A percentile compares a stretch with the other conserved stretches of the same genome.
Conservation (phyloP, 2,888 invertebrate species). For the Dendrolimus houi region DNA sequence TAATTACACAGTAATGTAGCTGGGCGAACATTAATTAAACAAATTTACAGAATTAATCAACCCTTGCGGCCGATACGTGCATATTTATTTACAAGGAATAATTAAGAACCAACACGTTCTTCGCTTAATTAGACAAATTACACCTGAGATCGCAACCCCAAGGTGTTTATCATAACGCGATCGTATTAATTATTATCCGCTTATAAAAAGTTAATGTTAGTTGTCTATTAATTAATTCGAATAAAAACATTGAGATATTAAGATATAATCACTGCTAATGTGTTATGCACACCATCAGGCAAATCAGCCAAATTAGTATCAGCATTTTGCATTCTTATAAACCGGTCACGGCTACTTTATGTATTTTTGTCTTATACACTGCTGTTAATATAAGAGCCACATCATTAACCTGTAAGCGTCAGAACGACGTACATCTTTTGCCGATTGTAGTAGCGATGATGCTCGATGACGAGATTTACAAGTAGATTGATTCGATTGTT, state of each 20-base stretch:
- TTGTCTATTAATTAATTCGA: slow-evolving; percentile 31
- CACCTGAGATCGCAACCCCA: not conserved
- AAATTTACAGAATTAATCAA: slow-evolving; percentile 40
- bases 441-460: too few species aligned
- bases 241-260: slow-evolving; percentile 35
- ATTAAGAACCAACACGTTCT: not conserved
- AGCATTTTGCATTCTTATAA: slow-evolving; percentile 25
- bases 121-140: not conserved
- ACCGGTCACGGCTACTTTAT: slow-evolving; percentile 22
- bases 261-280: slow-evolving; percentile 35
- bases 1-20: slow-evolving; percentile 57
- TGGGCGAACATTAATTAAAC: slow-evolving; percentile 41
- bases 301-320: slow-evolving; percentile 40
- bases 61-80: slow-evolving; percentile 1
- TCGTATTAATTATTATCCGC: slow-evolving; percentile 18
- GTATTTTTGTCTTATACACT: slow-evolving; percentile 11
- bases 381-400: slow-evolving; percentile 8
- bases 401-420: not conserved
- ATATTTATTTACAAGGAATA: slow-evolving; percentile 4
- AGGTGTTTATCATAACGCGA: slow-evolving; percentile 19
- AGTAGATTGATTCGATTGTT: too few species aligned
- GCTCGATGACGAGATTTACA: too few species aligned
- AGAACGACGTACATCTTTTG: too few species aligned
- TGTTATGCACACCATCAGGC: slow-evolving; percentile 29
- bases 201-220: slow-evolving; percentile 15